Conservation (phyloP, 2,113 vertebrate species). For the Microtus ochrogaster region DNA sequence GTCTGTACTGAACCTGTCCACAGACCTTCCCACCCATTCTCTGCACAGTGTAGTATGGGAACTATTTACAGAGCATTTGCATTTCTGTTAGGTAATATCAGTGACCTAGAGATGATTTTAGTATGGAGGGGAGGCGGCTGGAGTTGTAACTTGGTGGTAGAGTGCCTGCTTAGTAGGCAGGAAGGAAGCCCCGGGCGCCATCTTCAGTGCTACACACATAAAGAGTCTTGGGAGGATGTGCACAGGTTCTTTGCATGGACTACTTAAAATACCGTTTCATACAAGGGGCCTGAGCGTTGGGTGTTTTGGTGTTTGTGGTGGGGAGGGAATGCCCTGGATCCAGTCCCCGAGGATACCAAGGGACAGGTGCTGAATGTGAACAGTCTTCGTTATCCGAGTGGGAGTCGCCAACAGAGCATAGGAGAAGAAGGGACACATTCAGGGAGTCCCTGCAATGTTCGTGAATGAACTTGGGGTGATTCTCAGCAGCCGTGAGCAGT, state of each 20-base stretch:
- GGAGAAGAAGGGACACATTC: not conserved
- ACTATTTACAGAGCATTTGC: not conserved
- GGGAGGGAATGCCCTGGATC: not conserved
- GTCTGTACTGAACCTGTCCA: not conserved
- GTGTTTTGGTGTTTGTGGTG: not conserved
- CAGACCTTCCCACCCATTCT: not conserved
- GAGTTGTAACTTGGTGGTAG: not conserved
- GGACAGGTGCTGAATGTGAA: not conserved
- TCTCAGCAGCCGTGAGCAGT: not conserved
- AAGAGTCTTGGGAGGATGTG: not conserved
- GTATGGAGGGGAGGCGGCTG: not conserved
- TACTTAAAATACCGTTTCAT: not conserved
- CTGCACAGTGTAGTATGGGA: not conserved
- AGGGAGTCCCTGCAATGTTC: not conserved
- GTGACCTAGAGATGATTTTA: not conserved
- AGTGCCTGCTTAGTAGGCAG: not conserved
- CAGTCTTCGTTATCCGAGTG: not conserved
- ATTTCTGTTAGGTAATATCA: not conserved
- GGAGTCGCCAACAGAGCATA: not conserved
- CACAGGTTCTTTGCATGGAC: not conserved
- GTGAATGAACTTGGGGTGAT: not conserved
- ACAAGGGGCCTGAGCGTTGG: not conserved
- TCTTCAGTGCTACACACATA: not conserved
- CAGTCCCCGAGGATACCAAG: not conserved
- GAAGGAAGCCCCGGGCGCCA: not conserved